A percentile compares a stretch with the other conserved stretches of the same genome.
Conservation (phyloP, 2,797 vertebrate genomes). For the Helarctos malayanus region DNA sequence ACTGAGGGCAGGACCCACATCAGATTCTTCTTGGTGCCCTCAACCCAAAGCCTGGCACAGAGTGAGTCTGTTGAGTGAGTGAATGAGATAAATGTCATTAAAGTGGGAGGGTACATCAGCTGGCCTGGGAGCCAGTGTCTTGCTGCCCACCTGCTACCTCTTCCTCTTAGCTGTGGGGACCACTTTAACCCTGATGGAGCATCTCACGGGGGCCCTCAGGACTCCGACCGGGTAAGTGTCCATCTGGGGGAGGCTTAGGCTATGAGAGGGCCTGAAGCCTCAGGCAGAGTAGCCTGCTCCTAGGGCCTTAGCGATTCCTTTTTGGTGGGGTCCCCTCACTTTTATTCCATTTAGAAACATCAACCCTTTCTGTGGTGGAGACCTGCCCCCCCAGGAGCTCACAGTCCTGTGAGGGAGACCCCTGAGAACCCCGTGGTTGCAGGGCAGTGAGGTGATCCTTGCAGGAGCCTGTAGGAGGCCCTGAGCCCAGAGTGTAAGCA, state of each 20-base stretch:
- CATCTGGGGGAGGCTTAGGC: not conserved
- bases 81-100: not conserved
- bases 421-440: not conserved
- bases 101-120: not conserved
- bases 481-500: not conserved
- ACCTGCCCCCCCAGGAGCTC: not conserved
- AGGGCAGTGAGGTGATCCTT: not conserved
- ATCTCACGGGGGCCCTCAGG: conserved; percentile 92
- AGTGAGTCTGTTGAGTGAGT: not conserved
- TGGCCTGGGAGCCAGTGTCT: not conserved
- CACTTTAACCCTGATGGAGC: conserved; percentile 94
- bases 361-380: not conserved
- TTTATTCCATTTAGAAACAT: not conserved
- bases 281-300: not conserved
- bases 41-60: not conserved
- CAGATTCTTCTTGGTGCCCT: not conserved
- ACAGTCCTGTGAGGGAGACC: not conserved
- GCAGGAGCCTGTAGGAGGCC: not conserved
- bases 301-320: not conserved
- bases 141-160: conserved; percentile 20
- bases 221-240: conserved; percentile 88
- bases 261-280: not conserved
- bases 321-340: not conserved
- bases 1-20: not conserved
- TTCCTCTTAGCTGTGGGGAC: conserved; percentile 92